These are phyloP conservation scores for Lethenteron camtschaticum DNA, from an alignment of 2,113 vertebrate genomes.

Conservation along the genomic window DNA sequence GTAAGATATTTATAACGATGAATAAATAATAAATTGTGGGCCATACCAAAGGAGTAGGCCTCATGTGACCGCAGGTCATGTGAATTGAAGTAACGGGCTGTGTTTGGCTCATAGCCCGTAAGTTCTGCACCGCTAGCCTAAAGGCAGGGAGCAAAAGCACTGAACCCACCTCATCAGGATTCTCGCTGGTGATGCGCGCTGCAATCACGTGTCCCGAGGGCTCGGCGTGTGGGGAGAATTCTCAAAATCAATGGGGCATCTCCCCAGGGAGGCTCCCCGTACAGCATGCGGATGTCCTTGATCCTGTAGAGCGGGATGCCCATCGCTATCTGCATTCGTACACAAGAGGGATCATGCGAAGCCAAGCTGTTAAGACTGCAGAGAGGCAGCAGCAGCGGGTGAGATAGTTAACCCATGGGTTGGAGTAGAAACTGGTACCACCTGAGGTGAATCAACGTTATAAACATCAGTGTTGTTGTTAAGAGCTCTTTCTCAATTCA, in stretches of 20 bases:
- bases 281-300: slow-evolving; percentile 88
- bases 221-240: slow-evolving; percentile 51
- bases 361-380: too few relatives aligned
- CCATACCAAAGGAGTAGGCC: neutral
- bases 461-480: too few relatives aligned
- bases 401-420: too few relatives aligned
- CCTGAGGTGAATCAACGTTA: too few relatives aligned
- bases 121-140: neutral
- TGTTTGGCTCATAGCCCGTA: neutral
- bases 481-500: too few relatives aligned
- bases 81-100: too few relatives aligned
- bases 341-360: too few relatives aligned
- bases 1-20: neutral
- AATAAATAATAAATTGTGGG: neutral
- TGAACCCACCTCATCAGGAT: slow-evolving; percentile 70
- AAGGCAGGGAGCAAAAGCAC: neutral
- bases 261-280: slow-evolving; percentile 72
- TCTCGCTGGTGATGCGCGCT: slow-evolving; percentile 93
- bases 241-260: slow-evolving; percentile 72
- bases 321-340: slow-evolving; percentile 57
- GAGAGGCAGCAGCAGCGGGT: too few relatives aligned
- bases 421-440: too few relatives aligned
- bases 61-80: too few relatives aligned
- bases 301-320: slow-evolving; percentile 82
- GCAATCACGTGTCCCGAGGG: slow-evolving; percentile 89